Base-by-base conservation (phyloP, 2,888 invertebrate genomes). In the Miltochrista miniata region DNA sequence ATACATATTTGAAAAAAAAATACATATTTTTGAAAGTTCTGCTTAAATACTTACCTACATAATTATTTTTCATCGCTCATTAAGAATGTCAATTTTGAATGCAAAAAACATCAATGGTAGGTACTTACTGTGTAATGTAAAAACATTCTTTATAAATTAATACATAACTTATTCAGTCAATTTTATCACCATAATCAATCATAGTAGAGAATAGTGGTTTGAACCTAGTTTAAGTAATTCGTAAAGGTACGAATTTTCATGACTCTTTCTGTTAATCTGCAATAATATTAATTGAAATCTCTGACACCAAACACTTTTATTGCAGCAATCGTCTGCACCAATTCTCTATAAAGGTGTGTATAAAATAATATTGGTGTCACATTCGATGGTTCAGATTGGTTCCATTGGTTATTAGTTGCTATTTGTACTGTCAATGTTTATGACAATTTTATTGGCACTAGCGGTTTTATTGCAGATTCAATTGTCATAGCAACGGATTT, bases 371-470 rank as follows among this genome's bases (percentile, higher is more conserved):
- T 81, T 78, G 77, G 70, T 68, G 72, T 66, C 64, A 71, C 70
- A 70, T 70, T 68, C 60, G 57, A 66, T 59, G 70, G 66, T 70
- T 77, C 79, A 82, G 87, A 89, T 88, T 87, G 87, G 88, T 72
- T 75, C 71, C 75, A 64, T 80, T 67, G 79, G 82, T 88, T 87
- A 89, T 87, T 89, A 88, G 87, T 72, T 73, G 77, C 81, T 88
- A 88, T 89, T 90, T 88, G 88, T 87, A 82, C 81, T 87, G 86
- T 88, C 89, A 84, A 87, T 89, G 88, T 90, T 90, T 90, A 90
- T 85, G 80, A 70, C 76, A 67, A 58, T 88, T 90, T 90, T 90
- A 90, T 87, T 85, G 81, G 74, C 80, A 71, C 76, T 81, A 76
- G 78, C 75, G 81, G 74, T 86, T 89, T 90, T 90, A 90, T 89